phyloP scores from a whole-genome alignment of 2,888 invertebrate species.

The Latrodectus hesperus region DNA sequence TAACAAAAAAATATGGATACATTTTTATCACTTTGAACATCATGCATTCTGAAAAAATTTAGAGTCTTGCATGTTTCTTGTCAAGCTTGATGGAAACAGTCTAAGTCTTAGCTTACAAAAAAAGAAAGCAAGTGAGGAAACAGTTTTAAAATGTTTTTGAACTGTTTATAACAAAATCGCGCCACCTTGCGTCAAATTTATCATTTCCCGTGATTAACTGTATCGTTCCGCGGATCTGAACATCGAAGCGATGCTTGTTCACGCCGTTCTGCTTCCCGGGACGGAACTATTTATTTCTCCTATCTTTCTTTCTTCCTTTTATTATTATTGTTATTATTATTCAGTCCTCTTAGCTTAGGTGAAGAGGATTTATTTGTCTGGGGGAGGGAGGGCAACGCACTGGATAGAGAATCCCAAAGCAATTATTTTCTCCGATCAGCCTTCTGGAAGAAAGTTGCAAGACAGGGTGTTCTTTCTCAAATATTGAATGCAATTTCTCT shows the following conservation, averaged over 20 bases:
- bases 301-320: neutral
- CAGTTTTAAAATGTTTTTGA: neutral
- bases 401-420: neutral
- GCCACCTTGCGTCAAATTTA: slow-evolving; percentile 9
- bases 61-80: too few relatives aligned
- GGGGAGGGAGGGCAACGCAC: neutral
- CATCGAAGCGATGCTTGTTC: slow-evolving; percentile 32
- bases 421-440: slow-evolving; percentile 9
- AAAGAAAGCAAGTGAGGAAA: neutral
- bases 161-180: neutral
- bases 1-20: too few relatives aligned
- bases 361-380: neutral
- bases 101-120: too few relatives aligned
- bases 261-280: slow-evolving; percentile 22
- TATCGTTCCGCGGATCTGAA: slow-evolving; percentile 30
- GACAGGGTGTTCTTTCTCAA: neutral
- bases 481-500: too few relatives aligned
- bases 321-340: neutral
- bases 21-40: too few relatives aligned
- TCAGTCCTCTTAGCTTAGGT: neutral
- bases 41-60: too few relatives aligned
- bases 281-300: slow-evolving; percentile 23
- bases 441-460: neutral
- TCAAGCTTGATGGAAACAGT: too few relatives aligned
- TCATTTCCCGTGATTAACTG: slow-evolving; percentile 37